A percentile compares a stretch with the other conserved stretches of the same genome.
Evolutionary conservation across 2,797 vertebrate species (phyloP).

Genomic region (Sebastes hubbsi): DNA sequence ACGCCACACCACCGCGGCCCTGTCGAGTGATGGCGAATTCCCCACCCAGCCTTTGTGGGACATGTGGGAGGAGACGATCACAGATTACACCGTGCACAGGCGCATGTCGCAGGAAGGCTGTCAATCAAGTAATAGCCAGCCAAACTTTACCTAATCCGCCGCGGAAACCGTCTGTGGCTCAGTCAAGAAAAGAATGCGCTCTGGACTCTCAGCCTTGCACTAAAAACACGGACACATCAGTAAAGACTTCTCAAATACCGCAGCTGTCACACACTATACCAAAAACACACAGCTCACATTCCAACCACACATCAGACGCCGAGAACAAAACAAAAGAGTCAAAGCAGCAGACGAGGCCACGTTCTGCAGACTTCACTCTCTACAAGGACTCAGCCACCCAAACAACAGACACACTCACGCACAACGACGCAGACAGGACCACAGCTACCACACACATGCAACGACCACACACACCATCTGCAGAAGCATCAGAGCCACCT

Average conservation of each 20-base stretch:
- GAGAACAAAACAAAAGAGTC: constrained; percentile 54
- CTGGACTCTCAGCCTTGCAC: constrained; percentile 37
- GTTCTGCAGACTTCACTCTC: constrained; percentile 64
- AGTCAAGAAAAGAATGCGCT: constrained; percentile 57
- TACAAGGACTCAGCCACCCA: constrained; percentile 71
- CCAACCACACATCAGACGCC: constrained; percentile 39
- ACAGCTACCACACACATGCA: constrained; percentile 9
- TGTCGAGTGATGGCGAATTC: constrained; percentile 66
- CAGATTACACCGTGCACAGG: constrained; percentile 79
- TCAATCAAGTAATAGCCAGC: constrained; percentile 73
- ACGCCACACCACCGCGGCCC: constrained; percentile 76
- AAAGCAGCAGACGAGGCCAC: constrained; percentile 61
- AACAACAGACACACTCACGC: constrained; percentile 52
- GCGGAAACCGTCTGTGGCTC: constrained; percentile 54
- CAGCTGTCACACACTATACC: constrained; percentile 76
- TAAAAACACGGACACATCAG: constrained; percentile 53
- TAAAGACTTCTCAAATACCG: constrained; percentile 50
- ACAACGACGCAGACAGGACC: constrained; percentile 22
- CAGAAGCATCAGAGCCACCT: constrained; percentile 18
- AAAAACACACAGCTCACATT: constrained; percentile 71
- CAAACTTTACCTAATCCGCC: constrained; percentile 80
- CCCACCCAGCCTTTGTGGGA: constrained; percentile 71
- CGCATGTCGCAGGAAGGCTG: constrained; percentile 74
- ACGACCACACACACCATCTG: constrained; percentile 27
- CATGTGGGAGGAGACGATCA: constrained; percentile 79